These are phyloP conservation scores for Phortica variegata DNA, from an alignment of 1,140 invertebrate genomes.

Conservation along the genomic window DNA sequence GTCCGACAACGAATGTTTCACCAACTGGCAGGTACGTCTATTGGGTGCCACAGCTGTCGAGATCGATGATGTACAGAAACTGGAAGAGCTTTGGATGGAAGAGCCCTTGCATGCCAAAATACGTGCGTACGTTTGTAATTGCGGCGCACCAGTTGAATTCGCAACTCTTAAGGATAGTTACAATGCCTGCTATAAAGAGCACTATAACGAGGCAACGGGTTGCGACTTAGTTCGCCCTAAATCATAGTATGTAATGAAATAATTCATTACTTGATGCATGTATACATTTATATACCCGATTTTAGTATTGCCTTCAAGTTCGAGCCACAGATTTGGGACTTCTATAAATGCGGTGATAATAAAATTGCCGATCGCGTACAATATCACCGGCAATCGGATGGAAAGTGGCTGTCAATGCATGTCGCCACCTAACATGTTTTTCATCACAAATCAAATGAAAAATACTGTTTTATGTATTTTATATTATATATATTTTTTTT, in stretches of 20 bases:
- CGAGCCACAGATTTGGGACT: conserved; percentile 35
- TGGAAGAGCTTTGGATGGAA: conserved; percentile 32
- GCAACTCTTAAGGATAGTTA: conserved; percentile 29
- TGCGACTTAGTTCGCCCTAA: conserved; percentile 28
- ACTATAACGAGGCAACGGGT: conserved; percentile 13
- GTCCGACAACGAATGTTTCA: background rate
- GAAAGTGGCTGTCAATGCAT: conserved; percentile 31
- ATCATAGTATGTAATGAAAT: conserved; percentile 27
- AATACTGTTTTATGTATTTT: background rate
- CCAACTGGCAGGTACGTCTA: conserved; percentile 39
- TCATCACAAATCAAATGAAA: background rate
- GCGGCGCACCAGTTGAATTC: conserved; percentile 37
- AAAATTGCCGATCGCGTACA: conserved; percentile 44
- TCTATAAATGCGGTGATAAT: conserved; percentile 28
- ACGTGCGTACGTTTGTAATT: conserved; percentile 34
- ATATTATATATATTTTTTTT: conserved; percentile 20
- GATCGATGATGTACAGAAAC: conserved; percentile 16
- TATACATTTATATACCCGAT: no score
- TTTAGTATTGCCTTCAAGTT: conserved; percentile 44
- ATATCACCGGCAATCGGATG: conserved; percentile 27
- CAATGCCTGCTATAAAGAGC: conserved; percentile 25
- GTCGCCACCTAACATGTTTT: conserved; percentile 29
- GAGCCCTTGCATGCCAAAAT: conserved; percentile 35
- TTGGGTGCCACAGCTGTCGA: conserved; percentile 36
- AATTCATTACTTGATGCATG: background rate